Evolutionary conservation across 2,888 invertebrate species (phyloP).

Genomic region (Ypsolopha sequella): DNA sequence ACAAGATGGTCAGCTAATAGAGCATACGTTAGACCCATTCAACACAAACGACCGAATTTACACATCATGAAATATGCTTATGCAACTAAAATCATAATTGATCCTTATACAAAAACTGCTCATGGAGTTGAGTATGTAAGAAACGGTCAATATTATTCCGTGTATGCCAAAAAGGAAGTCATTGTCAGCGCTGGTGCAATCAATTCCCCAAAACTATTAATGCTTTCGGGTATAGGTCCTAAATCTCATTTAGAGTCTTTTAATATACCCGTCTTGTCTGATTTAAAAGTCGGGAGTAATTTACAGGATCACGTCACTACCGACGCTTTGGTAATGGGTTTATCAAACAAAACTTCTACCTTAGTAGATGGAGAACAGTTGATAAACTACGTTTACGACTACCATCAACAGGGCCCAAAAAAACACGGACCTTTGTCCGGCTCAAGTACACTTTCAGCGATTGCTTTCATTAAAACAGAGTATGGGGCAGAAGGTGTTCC

Average conservation of each 20-base stretch:
- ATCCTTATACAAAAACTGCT: slow-evolving; percentile 61
- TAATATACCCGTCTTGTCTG: slow-evolving; percentile 68
- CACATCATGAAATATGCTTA: slow-evolving; percentile 61
- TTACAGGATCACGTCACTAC: slow-evolving; percentile 81
- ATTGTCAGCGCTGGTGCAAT: slow-evolving; percentile 71
- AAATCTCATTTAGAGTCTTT: slow-evolving; percentile 57
- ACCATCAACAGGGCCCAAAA: slow-evolving; percentile 37
- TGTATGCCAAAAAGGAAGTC: slow-evolving; percentile 70
- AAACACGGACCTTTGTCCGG: slow-evolving; percentile 66
- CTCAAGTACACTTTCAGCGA: slow-evolving; percentile 65
- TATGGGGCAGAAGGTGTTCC: slow-evolving; percentile 58
- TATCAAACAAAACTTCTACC: slow-evolving; percentile 70
- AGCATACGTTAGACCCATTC: slow-evolving; percentile 77
- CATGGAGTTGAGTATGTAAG: slow-evolving; percentile 47
- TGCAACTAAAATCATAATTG: slow-evolving; percentile 71
- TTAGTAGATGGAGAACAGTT: slow-evolving; percentile 40
- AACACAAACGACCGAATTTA: slow-evolving; percentile 63
- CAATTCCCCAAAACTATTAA: slow-evolving; percentile 74
- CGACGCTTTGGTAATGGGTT: slow-evolving; percentile 53
- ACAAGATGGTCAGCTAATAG: slow-evolving; percentile 72
- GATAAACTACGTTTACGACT: slow-evolving; percentile 48
- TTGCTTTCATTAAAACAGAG: slow-evolving; percentile 73
- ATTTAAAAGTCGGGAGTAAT: slow-evolving; percentile 80
- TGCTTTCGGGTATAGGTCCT: slow-evolving; percentile 77
- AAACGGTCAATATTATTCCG: slow-evolving; percentile 50